Conservation (phyloP, 2,888 invertebrate genomes). For the Bombylius discolor region DNA sequence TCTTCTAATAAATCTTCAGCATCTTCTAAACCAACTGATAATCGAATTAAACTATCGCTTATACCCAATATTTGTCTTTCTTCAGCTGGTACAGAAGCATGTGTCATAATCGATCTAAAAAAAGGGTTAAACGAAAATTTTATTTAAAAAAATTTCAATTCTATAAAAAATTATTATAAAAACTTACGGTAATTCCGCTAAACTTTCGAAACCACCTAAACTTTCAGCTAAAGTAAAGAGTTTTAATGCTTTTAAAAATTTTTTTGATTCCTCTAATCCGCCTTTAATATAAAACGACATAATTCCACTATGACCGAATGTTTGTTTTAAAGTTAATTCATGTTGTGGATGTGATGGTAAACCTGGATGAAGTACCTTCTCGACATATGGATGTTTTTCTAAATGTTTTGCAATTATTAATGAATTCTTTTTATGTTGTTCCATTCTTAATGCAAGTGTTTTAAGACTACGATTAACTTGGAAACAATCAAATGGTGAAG, state of each 20-base stretch:
- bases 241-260: slow-evolving; percentile 62
- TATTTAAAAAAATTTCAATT: background rate
- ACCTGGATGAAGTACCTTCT: slow-evolving; percentile 74
- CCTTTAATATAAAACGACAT: slow-evolving; percentile 80
- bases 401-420: slow-evolving; percentile 68
- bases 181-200: slow-evolving; percentile 86
- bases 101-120: slow-evolving; percentile 81
- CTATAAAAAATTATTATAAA: background rate
- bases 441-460: slow-evolving; percentile 85
- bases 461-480: slow-evolving; percentile 87
- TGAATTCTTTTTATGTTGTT: slow-evolving; percentile 69
- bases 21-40: slow-evolving; percentile 87
- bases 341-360: slow-evolving; percentile 79
- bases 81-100: slow-evolving; percentile 73
- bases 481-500: slow-evolving; percentile 93
- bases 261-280: slow-evolving; percentile 53
- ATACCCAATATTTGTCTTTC: slow-evolving; percentile 64
- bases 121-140: too few species aligned
- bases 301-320: slow-evolving; percentile 82
- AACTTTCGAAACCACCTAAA: slow-evolving; percentile 87
- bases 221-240: slow-evolving; percentile 84
- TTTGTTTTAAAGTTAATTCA: slow-evolving; percentile 63
- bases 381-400: slow-evolving; percentile 63
- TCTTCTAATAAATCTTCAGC: slow-evolving; percentile 73
- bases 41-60: slow-evolving; percentile 66